These are phyloP conservation scores for Plestiodon gilberti DNA, from an alignment of 2,113 vertebrate genomes.

Conservation along the genomic window DNA sequence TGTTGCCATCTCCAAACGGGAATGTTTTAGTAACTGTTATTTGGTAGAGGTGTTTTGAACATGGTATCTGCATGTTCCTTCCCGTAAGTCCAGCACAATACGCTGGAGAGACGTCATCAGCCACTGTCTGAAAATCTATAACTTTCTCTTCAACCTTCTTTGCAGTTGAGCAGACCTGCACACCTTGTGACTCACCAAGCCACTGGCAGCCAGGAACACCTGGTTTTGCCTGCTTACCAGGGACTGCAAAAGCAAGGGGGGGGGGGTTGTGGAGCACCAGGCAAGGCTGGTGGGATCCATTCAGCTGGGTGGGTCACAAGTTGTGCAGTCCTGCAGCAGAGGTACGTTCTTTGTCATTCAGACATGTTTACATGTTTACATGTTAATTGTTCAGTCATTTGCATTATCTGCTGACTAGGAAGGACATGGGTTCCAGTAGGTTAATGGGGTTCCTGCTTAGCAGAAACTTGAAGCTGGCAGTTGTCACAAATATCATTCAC, in stretches of 20 bases:
- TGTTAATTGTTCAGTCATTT: background rate
- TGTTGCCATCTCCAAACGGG: background rate
- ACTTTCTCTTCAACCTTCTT: background rate
- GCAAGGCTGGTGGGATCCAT: background rate
- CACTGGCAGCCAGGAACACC: background rate
- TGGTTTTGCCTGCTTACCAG: background rate
- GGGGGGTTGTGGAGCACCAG: too few species aligned
- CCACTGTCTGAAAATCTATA: fast-evolving
- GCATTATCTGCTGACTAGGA: background rate
- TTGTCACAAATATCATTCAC: background rate
- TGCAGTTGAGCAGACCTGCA: too few species aligned
- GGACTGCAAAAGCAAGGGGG: background rate
- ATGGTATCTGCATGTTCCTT: fast-evolving
- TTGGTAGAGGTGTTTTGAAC: fast-evolving
- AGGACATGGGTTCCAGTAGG: too few species aligned
- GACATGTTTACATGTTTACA: too few species aligned
- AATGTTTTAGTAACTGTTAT: background rate
- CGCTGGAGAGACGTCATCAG: background rate
- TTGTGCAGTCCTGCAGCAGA: background rate
- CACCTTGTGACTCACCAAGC: background rate
- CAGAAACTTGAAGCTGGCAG: background rate
- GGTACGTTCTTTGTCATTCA: background rate
- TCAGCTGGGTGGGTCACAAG: background rate
- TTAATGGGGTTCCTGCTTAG: background rate
- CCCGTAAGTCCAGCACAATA: background rate